phyloP scores from a whole-genome alignment of 2,113 vertebrate genomes.

The Ia io region DNA sequence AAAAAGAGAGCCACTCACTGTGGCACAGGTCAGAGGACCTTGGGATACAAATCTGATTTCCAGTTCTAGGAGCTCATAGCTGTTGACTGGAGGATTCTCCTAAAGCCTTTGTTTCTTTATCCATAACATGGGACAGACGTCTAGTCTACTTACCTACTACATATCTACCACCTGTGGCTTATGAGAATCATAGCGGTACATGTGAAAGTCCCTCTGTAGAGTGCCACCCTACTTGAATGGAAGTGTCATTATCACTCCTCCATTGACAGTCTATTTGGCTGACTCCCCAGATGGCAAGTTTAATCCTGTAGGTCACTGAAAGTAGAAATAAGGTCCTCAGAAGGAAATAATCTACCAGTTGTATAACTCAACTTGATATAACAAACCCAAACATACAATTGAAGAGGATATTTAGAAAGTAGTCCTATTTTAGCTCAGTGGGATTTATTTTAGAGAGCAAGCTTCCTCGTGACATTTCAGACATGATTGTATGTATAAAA shows the following conservation, averaged over 20 bases:
- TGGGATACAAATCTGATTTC: background rate
- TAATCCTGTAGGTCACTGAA: background rate
- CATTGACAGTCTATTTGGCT: background rate
- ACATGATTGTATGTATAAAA: background rate
- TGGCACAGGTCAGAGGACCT: background rate
- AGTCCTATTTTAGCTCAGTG: background rate
- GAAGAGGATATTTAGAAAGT: background rate
- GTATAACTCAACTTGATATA: background rate
- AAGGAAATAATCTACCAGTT: background rate
- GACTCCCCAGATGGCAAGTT: background rate
- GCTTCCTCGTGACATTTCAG: background rate
- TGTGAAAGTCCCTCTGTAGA: background rate
- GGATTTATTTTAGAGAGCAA: background rate
- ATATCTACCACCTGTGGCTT: background rate
- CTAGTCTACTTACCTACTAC: background rate
- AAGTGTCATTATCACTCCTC: background rate
- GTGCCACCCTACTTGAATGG: background rate
- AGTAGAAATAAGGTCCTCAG: background rate
- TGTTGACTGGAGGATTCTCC: background rate
- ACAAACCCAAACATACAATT: background rate
- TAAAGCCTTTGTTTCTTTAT: background rate
- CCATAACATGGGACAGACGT: background rate
- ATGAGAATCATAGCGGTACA: background rate
- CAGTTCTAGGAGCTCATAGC: background rate
- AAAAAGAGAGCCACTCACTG: background rate